Evolutionary conservation across 2,888 invertebrate genomes (phyloP), one percentile per base, ranked within the genome.

Genomic region (Caenorhabditis afra): DNA sequence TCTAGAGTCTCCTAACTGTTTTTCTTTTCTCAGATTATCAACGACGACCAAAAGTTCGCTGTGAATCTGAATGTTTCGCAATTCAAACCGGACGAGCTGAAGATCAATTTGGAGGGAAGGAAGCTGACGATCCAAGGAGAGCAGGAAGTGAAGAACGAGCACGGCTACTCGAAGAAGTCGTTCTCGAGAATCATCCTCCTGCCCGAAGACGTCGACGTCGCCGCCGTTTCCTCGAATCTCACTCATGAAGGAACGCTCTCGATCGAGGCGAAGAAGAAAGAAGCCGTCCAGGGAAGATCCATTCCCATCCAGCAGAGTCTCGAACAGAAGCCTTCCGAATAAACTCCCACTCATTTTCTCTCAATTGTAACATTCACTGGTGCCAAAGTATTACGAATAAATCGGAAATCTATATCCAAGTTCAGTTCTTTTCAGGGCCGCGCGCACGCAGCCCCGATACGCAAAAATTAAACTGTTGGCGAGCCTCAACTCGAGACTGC

Each of bases 401-500:
- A n/a, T n/a, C n/a, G n/a, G n/a, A n/a, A n/a, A n/a, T n/a, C n/a
- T n/a, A n/a, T n/a, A n/a, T n/a, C n/a, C n/a, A n/a, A n/a, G n/a
- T n/a, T n/a, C n/a, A n/a, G n/a, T n/a, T n/a, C n/a, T 58, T 45
- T 76, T 66, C 76, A 87, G 89, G 87, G 84, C 83, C 85, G 90
- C 90, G 90, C 90, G 90, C 84, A 90, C 90, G 89, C 90, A 87
- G 83, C 86, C 86, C 90, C 70, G 61, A 29, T 70, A 87, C 84
- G 81, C 85, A 85, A 85, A 85, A 85, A 85, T 85, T 85, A 65
- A 86, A 80, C 85, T 86, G 86, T 90, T 90, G 90, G 90, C 88
- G 89, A 90, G 91, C 85, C 81, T 89, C 92, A 93, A 93, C 93
- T 92, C 93, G 93, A 93, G 93, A 93, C 93, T 93, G 92, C 93